Evolutionary conservation across 2,797 vertebrate genomes (phyloP).

Genomic region (Tolypeutes matacus): DNA sequence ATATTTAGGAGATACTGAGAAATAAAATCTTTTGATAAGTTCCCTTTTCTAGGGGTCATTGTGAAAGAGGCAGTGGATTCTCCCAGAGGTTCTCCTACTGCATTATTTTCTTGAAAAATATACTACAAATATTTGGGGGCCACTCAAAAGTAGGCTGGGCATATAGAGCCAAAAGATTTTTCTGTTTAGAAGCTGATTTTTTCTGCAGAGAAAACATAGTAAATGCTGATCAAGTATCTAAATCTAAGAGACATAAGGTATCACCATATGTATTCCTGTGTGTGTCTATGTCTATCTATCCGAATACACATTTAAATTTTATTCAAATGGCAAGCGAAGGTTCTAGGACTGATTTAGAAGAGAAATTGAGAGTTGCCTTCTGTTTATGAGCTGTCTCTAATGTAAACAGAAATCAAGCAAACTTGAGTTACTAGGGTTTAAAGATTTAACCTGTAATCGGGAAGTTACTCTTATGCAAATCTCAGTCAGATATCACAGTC

Average conservation of each 20-base stretch:
- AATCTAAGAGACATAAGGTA: not conserved
- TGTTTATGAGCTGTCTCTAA: not conserved
- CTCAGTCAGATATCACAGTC: too few relatives aligned
- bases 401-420: too few relatives aligned
- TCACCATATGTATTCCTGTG: not conserved
- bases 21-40: not conserved
- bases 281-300: not conserved
- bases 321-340: not conserved
- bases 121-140: not conserved
- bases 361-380: not conserved
- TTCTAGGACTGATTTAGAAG: not conserved
- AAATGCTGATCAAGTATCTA: not conserved
- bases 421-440: too few relatives aligned
- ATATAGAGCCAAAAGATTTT: not conserved
- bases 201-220: not conserved
- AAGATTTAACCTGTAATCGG: too few relatives aligned
- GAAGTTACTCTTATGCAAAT: too few relatives aligned
- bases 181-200: not conserved
- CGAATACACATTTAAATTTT: not conserved
- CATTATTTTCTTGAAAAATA: slow-evolving; percentile 38
- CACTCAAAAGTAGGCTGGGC: not conserved
- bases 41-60: slow-evolving; percentile 4
- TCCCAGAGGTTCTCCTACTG: not conserved
- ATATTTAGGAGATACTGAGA: not conserved
- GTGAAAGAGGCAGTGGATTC: not conserved